A percentile compares a stretch with the other conserved stretches of the same genome.
Conservation (phyloP, 2,797 vertebrate genomes). For the Gymnocypris eckloni region DNA sequence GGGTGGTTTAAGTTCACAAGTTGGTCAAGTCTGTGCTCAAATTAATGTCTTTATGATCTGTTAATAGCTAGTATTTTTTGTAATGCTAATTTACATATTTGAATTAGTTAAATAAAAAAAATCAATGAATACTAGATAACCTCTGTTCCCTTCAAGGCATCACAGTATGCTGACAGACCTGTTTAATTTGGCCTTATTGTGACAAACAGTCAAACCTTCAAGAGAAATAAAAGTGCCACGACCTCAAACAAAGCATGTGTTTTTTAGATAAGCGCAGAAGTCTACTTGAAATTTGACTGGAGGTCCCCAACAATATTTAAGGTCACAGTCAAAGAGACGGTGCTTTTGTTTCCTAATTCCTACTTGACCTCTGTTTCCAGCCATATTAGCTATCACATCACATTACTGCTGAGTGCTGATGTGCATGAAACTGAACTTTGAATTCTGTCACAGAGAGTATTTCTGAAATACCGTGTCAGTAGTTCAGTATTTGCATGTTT, state of each 20-base stretch:
- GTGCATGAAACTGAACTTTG: not conserved
- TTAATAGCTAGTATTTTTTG: not conserved
- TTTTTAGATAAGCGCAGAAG: not conserved
- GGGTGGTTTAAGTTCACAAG: not conserved
- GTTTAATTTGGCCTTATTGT: not conserved
- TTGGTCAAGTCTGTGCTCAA: not conserved
- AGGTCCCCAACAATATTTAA: not conserved
- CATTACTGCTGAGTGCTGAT: not conserved
- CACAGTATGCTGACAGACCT: not conserved
- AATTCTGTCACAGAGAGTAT: not conserved
- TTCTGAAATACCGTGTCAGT: not conserved
- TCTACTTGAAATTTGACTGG: not conserved
- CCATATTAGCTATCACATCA: not conserved
- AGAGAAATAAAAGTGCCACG: not conserved
- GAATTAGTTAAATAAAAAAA: not conserved
- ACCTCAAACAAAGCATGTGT: not conserved
- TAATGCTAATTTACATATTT: not conserved
- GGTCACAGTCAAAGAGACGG: not conserved
- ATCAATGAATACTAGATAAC: not conserved
- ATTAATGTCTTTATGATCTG: not conserved
- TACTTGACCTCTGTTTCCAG: not conserved
- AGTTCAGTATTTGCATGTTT: not conserved
- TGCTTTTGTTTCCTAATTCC: not conserved
- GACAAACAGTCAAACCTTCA: not conserved
- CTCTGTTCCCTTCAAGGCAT: not conserved